Evolutionary conservation across 2,888 invertebrate genomes (phyloP), one percentile per base, ranked within the genome.

Genomic region (Temnothorax unifasciatus): DNA sequence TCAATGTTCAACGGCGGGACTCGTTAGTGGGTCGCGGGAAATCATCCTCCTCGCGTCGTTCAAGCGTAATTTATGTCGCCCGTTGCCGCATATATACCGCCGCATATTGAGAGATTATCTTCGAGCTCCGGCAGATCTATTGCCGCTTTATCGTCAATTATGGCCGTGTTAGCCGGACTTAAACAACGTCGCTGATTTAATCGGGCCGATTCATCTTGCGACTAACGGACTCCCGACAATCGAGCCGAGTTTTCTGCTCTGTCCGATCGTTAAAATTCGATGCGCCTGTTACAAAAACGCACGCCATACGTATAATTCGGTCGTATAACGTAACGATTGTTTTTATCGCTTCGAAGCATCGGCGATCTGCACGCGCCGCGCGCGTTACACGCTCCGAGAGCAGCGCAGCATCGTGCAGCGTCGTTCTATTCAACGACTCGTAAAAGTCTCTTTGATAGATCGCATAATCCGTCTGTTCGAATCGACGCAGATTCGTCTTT

Each of bases 101-200:
- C 69, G 52, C 73, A 59, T 77, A 63, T 77, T 59, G 63, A 73
- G 63, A 83, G 85, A 83, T 83, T 76, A 85, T 87, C 85, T 54
- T 21, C 68, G 47, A 75, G 9, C 64, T 57, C 68, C 54, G 57
- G 76, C 83, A 75, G 76, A 81, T 73, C 59, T 68, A 74, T 63
- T 82, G 61, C 41, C 64, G 85, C 52, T 85, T 82, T 79, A 71
- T 9, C 79, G 79, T 81, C 54, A 82, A 64, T 64, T 47, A 74
- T 59, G 61, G 71, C 82, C 52, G 50, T 54, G 52, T 83, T 63
- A 63, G 50, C 34, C 41, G 34, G 47, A 73, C 57, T 74, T 44
- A 34, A 52, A 52, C 66, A 44, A 77, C 69, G 34, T 66, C 21
- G 63, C 76, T 18, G 79, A 82, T 82, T 85, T 71, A 66, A 85